These are phyloP conservation scores for Ephydatia muelleri DNA, from an alignment of 37 sponge, comb jelly and placozoan species.

Conservation along the genomic window DNA sequence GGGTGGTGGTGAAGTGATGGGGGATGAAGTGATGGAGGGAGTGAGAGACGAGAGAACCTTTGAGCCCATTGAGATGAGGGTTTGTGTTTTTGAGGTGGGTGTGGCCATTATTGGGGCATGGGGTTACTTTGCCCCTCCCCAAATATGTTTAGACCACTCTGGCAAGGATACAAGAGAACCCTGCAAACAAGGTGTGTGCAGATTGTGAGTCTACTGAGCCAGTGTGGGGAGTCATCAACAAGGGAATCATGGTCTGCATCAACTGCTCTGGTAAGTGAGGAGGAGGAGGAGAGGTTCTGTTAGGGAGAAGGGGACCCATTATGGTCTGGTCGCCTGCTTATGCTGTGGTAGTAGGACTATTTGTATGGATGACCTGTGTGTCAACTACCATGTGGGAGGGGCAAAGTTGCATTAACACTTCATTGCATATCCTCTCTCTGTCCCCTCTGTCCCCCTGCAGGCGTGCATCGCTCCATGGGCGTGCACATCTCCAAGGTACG, in stretches of 20 bases:
- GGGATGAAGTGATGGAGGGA: neutral
- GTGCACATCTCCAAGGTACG: conserved; percentile 88
- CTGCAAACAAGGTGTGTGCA: conserved; percentile 81
- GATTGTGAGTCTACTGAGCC: conserved; percentile 84
- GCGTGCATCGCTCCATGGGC: conserved; percentile 79
- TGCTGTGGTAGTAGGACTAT: no score
- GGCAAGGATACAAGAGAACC: conserved; percentile 62
- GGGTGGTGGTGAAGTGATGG: no score
- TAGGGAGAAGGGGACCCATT: neutral
- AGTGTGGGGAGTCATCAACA: conserved; percentile 85
- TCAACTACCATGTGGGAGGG: neutral
- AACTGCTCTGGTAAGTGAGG: conserved; percentile 73
- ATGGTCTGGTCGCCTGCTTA: neutral
- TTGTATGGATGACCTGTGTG: no score
- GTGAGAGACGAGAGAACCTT: neutral
- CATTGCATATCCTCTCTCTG: neutral
- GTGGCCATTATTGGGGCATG: no score
- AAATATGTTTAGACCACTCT: conserved; percentile 59
- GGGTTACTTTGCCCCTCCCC: neutral
- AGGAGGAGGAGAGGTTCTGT: neutral
- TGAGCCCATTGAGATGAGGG: neutral
- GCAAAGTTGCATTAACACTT: neutral
- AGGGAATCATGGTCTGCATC: conserved; percentile 85
- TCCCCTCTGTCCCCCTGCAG: neutral
- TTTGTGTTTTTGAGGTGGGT: no score